phyloP scores from a whole-genome alignment of 1,140 invertebrate genomes.

The Euglossa dilemma region DNA sequence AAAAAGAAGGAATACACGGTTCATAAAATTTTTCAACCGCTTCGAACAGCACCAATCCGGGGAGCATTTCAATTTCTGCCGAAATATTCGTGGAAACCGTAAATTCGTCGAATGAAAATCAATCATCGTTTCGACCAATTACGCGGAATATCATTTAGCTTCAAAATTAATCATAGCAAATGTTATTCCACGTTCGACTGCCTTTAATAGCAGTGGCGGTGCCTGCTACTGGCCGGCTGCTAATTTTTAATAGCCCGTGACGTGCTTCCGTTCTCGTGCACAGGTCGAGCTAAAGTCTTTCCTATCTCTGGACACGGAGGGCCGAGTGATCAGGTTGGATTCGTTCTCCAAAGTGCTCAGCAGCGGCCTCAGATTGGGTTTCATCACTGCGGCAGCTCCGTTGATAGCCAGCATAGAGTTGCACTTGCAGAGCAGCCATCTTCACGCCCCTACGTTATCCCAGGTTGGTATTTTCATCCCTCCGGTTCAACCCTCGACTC shows the following conservation, averaged over 20 bases:
- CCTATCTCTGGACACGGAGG: constrained; percentile 89
- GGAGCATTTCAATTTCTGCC: not conserved
- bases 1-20: not conserved
- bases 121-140: constrained; percentile 16
- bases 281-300: constrained; percentile 86
- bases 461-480: constrained; percentile 83
- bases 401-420: constrained; percentile 86
- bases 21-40: not conserved
- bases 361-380: constrained; percentile 88
- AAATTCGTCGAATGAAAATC: constrained; percentile 2
- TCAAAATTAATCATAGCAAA: constrained; percentile 2
- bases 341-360: constrained; percentile 91
- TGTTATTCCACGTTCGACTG: not conserved
- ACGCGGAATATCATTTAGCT: not conserved
- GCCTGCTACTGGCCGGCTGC: too few relatives aligned
- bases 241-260: not conserved
- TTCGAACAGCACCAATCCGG: not conserved
- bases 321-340: constrained; percentile 90
- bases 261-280: not conserved
- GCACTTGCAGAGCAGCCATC: constrained; percentile 88
- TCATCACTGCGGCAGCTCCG: constrained; percentile 87
- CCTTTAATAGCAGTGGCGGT: not conserved
- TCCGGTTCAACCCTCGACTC: too few relatives aligned
- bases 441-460: constrained; percentile 89
- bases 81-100: not conserved